Percentiles rank a stretch among this genome's conserved stretches.
Evolutionary conservation across 2,797 vertebrate genomes (phyloP).

Genomic region (Pseudomugil tenellus): DNA sequence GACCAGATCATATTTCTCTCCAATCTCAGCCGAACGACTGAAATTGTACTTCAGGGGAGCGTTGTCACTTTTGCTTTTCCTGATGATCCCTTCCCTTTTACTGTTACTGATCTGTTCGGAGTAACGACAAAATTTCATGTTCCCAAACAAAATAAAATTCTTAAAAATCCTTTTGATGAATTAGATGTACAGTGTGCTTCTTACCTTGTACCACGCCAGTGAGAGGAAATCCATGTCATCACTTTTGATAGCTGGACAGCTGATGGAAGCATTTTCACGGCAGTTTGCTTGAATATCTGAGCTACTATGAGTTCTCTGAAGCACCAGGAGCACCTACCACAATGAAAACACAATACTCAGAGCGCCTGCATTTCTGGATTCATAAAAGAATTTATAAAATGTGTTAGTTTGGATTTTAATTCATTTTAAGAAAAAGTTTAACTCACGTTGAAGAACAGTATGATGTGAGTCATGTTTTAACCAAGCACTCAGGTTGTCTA

Average conservation of each 20-base stretch:
- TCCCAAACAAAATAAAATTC: background rate
- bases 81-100: slow-evolving; percentile 39
- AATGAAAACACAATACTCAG: slow-evolving; percentile 8
- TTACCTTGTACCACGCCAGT: slow-evolving; percentile 80
- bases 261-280: slow-evolving; percentile 39
- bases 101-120: background rate
- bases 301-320: slow-evolving; percentile 8
- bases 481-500: background rate
- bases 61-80: accelerated
- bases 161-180: background rate
- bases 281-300: slow-evolving; percentile 22
- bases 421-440: no score
- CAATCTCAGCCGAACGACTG: background rate
- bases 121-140: background rate
- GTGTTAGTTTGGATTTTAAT: background rate
- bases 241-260: slow-evolving; percentile 41
- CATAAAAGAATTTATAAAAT: background rate
- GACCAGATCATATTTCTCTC: slow-evolving; percentile 33
- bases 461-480: slow-evolving; percentile 39
- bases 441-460: slow-evolving; percentile 61
- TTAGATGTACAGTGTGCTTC: background rate
- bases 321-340: slow-evolving; percentile 56
- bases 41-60: accelerated
- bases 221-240: slow-evolving; percentile 27
- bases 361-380: background rate